These are phyloP conservation scores for Pararge aegeria DNA, from an alignment of 1,140 invertebrate species.

Conservation along the genomic window DNA sequence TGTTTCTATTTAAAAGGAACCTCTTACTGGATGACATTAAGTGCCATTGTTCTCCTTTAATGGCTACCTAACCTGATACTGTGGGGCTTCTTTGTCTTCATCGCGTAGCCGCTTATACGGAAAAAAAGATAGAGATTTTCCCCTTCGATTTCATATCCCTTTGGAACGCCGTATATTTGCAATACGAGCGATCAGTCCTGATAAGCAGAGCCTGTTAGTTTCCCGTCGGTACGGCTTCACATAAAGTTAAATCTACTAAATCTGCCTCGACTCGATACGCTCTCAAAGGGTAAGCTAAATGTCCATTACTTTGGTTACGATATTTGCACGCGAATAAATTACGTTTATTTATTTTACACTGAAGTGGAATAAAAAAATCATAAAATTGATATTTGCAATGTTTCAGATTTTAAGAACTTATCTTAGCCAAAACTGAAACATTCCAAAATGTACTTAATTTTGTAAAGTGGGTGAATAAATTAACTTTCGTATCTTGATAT, in stretches of 20 bases:
- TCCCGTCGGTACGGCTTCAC: conserved; percentile 38
- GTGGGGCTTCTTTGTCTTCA: conserved; percentile 5
- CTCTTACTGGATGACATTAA: conserved; percentile 2
- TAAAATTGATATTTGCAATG: no score
- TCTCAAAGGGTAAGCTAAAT: conserved; percentile 51
- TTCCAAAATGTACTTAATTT: no score
- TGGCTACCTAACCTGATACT: conserved; percentile 6
- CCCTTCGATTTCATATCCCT: conserved; percentile 34
- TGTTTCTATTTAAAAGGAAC: background rate
- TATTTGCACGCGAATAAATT: conserved; percentile 47
- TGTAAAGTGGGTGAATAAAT: no score
- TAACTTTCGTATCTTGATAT: no score
- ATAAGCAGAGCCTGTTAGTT: conserved; percentile 45
- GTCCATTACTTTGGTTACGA: conserved; percentile 45
- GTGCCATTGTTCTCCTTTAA: conserved; percentile 6
- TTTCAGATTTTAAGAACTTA: no score
- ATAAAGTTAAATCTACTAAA: conserved; percentile 54
- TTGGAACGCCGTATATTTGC: conserved; percentile 35
- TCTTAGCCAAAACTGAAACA: no score
- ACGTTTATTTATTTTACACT: conserved; percentile 24
- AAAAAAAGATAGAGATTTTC: conserved; percentile 21
- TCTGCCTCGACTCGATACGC: conserved; percentile 45
- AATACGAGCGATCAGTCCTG: conserved; percentile 33
- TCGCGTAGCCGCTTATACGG: background rate
- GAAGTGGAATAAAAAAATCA: background rate